phyloP scores from a whole-genome alignment of 1,140 invertebrate species.

The Bombus soroeensis region DNA sequence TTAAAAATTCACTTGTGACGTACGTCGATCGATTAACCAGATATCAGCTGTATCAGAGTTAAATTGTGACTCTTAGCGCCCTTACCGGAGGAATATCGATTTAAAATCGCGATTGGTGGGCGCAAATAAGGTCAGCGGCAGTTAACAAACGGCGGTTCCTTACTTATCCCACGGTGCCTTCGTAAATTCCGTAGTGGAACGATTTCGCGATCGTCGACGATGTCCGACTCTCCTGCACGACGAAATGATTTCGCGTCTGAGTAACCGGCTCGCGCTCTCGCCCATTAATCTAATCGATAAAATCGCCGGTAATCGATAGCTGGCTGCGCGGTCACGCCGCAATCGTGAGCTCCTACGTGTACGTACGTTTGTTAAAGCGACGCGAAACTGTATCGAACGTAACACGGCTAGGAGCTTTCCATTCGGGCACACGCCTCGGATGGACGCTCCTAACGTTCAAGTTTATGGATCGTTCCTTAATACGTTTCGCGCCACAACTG shows the following conservation, averaged over 20 bases:
- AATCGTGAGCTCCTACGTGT: constrained; percentile 55
- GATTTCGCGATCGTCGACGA: constrained; percentile 47
- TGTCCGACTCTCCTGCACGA: constrained; percentile 31
- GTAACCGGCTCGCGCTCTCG: constrained; percentile 60
- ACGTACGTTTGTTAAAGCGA: constrained; percentile 38
- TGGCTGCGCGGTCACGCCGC: constrained; percentile 40
- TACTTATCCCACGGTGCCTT: constrained; percentile 51
- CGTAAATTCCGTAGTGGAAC: constrained; percentile 30
- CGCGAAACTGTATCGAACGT: constrained; percentile 27
- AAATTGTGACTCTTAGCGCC: neutral
- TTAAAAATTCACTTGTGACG: neutral
- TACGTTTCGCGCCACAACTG: neutral
- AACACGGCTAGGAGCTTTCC: constrained; percentile 8
- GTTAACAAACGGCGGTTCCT: constrained; percentile 29
- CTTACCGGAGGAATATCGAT: constrained; percentile 16
- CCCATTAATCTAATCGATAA: constrained; percentile 72
- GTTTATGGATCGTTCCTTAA: neutral
- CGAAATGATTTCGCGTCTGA: constrained; percentile 59
- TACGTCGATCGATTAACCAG: neutral
- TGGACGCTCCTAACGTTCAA: too few relatives aligned
- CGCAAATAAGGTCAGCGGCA: constrained; percentile 18
- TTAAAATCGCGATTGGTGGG: neutral
- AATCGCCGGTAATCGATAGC: constrained; percentile 70
- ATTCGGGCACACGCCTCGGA: neutral
- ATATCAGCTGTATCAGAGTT: neutral